Evolutionary conservation across 2,888 invertebrate species (phyloP).

Genomic region (Eilema caniola): DNA sequence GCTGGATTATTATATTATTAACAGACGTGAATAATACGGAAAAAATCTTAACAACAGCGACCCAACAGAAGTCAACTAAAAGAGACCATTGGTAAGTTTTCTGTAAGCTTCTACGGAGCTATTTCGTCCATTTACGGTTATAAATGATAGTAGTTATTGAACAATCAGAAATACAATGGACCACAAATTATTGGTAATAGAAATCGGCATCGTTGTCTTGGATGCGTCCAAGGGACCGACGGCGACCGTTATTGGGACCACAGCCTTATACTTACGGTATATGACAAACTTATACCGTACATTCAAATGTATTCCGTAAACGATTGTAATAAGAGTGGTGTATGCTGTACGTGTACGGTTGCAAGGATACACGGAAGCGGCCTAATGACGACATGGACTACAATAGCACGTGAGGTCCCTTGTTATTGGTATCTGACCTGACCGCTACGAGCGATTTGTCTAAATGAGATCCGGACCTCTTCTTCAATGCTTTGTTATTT

Average conservation of each 20-base stretch:
- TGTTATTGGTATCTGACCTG: constrained; percentile 86
- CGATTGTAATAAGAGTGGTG: constrained; percentile 57
- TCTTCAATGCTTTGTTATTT: constrained; percentile 75
- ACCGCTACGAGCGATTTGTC: constrained; percentile 86
- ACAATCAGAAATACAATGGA: constrained; percentile 50
- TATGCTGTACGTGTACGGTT: constrained; percentile 52
- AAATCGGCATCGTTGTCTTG: constrained; percentile 71
- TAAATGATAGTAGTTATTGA: constrained; percentile 24
- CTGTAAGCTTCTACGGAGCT: background rate
- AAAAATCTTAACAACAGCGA: background rate
- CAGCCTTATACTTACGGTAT: constrained; percentile 56
- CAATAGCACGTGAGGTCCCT: constrained; percentile 83
- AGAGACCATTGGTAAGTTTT: background rate
- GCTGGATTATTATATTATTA: no score
- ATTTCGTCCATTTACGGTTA: background rate
- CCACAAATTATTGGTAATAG: constrained; percentile 69
- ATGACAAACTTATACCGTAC: constrained; percentile 52
- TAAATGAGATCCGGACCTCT: constrained; percentile 85
- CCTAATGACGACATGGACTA: constrained; percentile 83
- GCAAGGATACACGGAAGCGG: constrained; percentile 74
- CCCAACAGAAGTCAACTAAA: background rate
- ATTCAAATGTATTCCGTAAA: constrained; percentile 54
- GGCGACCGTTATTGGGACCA: constrained; percentile 73
- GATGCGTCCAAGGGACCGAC: constrained; percentile 61
- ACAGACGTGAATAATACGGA: background rate